A percentile compares a stretch with the other conserved stretches of the same genome.
Evolutionary conservation across 2,888 invertebrate species (phyloP).

Genomic region (Laspeyria flexula): DNA sequence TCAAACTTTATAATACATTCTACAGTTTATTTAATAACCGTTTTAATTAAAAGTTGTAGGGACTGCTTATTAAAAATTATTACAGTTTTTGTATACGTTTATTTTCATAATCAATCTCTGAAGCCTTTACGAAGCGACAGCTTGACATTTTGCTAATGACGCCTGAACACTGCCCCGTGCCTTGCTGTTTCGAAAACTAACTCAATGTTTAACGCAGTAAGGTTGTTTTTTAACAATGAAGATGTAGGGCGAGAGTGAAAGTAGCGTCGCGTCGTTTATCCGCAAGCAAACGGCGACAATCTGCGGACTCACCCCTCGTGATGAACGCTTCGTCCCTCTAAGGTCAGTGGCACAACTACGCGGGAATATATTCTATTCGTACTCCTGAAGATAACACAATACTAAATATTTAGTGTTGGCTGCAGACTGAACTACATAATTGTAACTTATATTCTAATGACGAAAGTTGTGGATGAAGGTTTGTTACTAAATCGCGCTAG

Average conservation of each 20-base stretch:
- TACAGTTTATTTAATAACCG: not conserved
- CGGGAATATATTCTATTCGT: not conserved
- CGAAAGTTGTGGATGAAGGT: too few relatives aligned
- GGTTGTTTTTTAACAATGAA: constrained; percentile 22
- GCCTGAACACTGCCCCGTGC: constrained; percentile 28
- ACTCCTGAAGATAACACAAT: too few relatives aligned
- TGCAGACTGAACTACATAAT: too few relatives aligned
- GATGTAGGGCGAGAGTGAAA: constrained; percentile 21
- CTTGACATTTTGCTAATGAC: constrained; percentile 63
- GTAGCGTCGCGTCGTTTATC: constrained; percentile 37
- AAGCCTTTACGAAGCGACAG: constrained; percentile 49
- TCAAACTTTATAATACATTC: not conserved
- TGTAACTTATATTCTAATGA: too few relatives aligned
- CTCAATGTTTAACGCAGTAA: constrained; percentile 18
- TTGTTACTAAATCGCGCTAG: too few relatives aligned
- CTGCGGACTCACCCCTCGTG: constrained; percentile 44
- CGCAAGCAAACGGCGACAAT: constrained; percentile 40
- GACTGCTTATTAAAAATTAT: not conserved
- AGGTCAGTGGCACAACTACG: not conserved
- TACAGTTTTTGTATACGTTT: constrained; percentile 21
- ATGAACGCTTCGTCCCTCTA: constrained; percentile 14
- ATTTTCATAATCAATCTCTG: constrained; percentile 53
- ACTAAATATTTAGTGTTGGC: too few relatives aligned
- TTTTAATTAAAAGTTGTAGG: not conserved
- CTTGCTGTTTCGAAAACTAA: constrained; percentile 12